Percentiles rank a stretch among this genome's conserved stretches.
phyloP scores from a whole-genome alignment of 2,888 invertebrate species.

The Conops quadrifasciatus region DNA sequence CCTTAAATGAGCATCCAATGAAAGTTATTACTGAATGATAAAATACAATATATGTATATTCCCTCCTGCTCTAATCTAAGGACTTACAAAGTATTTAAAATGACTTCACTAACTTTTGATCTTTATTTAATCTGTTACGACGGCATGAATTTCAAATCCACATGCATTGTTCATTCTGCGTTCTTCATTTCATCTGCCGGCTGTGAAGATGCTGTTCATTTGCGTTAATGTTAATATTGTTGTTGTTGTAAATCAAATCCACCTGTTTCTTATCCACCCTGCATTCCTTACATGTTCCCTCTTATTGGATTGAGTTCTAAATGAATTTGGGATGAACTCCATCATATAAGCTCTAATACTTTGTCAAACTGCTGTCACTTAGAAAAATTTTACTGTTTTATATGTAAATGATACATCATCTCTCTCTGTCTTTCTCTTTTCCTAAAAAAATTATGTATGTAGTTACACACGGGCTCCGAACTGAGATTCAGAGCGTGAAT shows the following conservation, averaged over 20 bases:
- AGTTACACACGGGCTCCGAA: too few species aligned
- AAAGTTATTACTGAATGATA: too few species aligned
- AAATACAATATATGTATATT: too few species aligned
- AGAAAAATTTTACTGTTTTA: constrained; percentile 58
- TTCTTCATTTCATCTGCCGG: neutral
- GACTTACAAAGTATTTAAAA: too few species aligned
- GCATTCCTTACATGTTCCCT: neutral
- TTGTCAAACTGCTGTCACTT: neutral
- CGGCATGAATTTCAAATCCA: constrained; percentile 7
- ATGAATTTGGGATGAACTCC: constrained; percentile 36
- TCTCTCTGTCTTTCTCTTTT: constrained; percentile 38
- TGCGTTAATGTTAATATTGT: neutral
- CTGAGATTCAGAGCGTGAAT: constrained; percentile 28
- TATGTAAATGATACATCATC: constrained; percentile 61
- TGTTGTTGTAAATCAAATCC: neutral
- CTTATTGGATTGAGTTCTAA: constrained; percentile 14
- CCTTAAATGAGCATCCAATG: too few species aligned
- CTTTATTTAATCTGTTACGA: too few species aligned
- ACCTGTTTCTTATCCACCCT: neutral
- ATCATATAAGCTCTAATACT: constrained; percentile 39
- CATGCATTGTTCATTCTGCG: neutral
- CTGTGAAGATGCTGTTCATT: neutral
- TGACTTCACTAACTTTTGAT: too few species aligned
- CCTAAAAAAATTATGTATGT: too few species aligned
- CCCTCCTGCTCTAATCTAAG: too few species aligned